Evolutionary conservation across 1,140 invertebrate genomes (phyloP).

Genomic region (Trichoplusia ni): DNA sequence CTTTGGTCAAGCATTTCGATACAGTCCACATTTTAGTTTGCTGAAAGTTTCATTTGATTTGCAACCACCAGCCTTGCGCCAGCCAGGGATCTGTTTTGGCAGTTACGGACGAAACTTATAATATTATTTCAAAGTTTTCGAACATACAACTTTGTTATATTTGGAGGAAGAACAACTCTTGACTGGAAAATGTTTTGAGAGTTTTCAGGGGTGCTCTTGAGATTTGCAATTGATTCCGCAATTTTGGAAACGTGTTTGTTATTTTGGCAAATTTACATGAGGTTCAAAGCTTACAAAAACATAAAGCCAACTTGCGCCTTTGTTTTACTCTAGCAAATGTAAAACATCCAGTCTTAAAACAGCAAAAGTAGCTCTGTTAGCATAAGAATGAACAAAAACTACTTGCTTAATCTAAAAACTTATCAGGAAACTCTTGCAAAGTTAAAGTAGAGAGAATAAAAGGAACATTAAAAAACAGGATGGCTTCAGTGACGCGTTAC

Average conservation of each 20-base stretch:
- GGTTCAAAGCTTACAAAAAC: too few relatives aligned
- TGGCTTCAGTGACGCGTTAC: constrained; percentile 4
- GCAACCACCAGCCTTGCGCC: constrained; percentile 1
- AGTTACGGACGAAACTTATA: constrained; percentile 17
- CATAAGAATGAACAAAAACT: too few relatives aligned
- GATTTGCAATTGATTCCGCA: too few relatives aligned
- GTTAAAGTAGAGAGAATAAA: neutral
- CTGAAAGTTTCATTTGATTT: constrained; percentile 19
- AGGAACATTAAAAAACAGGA: constrained; percentile 18
- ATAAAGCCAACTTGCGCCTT: too few relatives aligned
- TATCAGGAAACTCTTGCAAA: too few relatives aligned
- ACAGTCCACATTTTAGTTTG: constrained; percentile 9
- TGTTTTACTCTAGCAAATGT: too few relatives aligned
- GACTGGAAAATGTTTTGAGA: constrained; percentile 2
- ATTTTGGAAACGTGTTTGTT: too few relatives aligned
- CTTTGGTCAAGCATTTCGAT: constrained; percentile 4
- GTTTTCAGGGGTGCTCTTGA: constrained; percentile 2
- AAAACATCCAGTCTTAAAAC: too few relatives aligned
- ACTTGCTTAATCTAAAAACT: neutral
- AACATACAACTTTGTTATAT: constrained; percentile 12
- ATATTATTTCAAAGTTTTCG: constrained; percentile 10
- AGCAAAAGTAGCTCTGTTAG: too few relatives aligned
- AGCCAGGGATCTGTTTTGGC: constrained; percentile 9
- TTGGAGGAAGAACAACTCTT: constrained; percentile 15
- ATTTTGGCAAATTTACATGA: too few relatives aligned